phyloP scores from a whole-genome alignment of 2,888 invertebrate genomes.

The Macrophya annulata region DNA sequence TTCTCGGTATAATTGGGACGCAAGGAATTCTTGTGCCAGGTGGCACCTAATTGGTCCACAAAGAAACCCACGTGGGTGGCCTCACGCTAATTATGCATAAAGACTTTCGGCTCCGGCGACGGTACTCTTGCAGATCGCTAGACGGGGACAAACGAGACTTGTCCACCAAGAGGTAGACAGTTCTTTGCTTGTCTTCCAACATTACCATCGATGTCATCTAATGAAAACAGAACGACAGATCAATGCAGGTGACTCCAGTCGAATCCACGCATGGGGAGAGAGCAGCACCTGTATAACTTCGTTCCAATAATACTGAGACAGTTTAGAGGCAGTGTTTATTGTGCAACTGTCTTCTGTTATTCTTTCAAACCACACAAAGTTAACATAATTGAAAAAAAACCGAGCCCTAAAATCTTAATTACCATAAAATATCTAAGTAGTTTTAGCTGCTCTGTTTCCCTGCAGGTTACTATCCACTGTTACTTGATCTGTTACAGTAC shows the following conservation, averaged over 20 bases:
- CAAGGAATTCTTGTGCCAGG: conserved; percentile 65
- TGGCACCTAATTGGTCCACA: conserved; percentile 68
- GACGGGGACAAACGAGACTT: not conserved
- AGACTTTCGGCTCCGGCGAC: conserved; percentile 44
- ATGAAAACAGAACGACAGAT: not conserved
- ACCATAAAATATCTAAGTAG: not conserved
- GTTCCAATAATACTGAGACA: conserved; percentile 22
- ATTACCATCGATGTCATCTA: not conserved
- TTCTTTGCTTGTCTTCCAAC: conserved; percentile 13
- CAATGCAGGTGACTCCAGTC: not conserved
- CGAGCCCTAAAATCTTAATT: not conserved
- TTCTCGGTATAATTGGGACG: conserved; percentile 67
- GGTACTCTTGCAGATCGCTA: conserved; percentile 33
- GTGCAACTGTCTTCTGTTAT: not conserved
- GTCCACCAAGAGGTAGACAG: not conserved
- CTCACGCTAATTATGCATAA: conserved; percentile 59
- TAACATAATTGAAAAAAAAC: not conserved
- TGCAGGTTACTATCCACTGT: not conserved
- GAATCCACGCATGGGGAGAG: not conserved
- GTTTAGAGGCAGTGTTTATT: not conserved
- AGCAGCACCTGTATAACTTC: conserved; percentile 8
- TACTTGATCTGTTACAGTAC: not conserved
- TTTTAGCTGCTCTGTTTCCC: not conserved
- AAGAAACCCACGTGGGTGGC: conserved; percentile 64
- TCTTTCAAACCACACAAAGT: not conserved